A percentile compares a stretch with the other conserved stretches of the same genome.
phyloP scores from a whole-genome alignment of 2,113 vertebrate species.

The Stigmatopora nigra region DNA sequence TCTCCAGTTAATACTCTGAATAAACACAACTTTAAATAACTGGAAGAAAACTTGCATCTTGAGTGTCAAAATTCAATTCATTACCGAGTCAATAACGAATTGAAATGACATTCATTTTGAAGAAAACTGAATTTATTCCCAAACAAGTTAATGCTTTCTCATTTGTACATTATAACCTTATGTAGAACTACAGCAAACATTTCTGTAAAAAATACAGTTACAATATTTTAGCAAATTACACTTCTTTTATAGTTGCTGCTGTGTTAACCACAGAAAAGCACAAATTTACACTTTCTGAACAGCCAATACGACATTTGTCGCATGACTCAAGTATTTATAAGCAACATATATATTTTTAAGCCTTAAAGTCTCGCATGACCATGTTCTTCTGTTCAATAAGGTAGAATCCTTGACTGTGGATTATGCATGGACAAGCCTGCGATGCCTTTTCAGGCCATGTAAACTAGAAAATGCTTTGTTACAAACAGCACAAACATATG shows the following conservation, averaged over 20 bases:
- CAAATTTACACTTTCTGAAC: not conserved
- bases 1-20: too few species aligned
- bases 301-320: not conserved
- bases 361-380: not conserved
- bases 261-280: constrained; percentile 6
- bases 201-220: constrained; percentile 58
- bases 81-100: not conserved
- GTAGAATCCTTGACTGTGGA: not conserved
- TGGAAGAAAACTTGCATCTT: not conserved
- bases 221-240: constrained; percentile 43
- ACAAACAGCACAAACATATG: constrained; percentile 54
- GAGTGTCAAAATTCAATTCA: not conserved
- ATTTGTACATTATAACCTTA: constrained; percentile 51
- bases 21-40: too few species aligned
- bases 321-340: not conserved
- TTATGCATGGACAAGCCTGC: constrained; percentile 60
- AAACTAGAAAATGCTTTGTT: constrained; percentile 60
- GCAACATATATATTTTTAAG: not conserved
- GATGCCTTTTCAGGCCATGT: constrained; percentile 62
- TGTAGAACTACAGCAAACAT: constrained; percentile 48
- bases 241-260: constrained; percentile 19
- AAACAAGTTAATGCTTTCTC: constrained; percentile 31
- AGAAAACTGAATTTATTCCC: constrained; percentile 35
- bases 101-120: constrained; percentile 42
- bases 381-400: not conserved